These are phyloP conservation scores for Eospalax fontanierii DNA, from an alignment of 2,797 vertebrate species.

Conservation along the genomic window DNA sequence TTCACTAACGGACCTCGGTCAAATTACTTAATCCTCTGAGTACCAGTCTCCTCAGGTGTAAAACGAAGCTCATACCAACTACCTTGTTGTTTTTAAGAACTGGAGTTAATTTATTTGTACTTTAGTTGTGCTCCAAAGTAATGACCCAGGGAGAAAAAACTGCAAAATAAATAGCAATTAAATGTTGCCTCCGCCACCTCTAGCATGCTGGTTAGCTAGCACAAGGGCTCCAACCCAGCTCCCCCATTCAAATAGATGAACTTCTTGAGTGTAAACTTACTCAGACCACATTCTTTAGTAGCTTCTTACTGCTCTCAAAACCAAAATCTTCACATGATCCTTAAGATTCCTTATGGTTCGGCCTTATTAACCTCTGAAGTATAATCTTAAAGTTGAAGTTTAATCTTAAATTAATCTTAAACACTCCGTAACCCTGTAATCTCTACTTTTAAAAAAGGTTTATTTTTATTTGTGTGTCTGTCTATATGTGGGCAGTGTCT, in stretches of 20 bases:
- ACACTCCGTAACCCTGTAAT: background rate
- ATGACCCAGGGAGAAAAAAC: background rate
- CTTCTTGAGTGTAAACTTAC: background rate
- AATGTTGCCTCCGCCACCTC: background rate
- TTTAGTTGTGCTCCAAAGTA: background rate
- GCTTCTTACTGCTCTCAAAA: conserved; percentile 11
- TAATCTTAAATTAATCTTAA: background rate
- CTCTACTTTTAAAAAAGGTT: too few species aligned
- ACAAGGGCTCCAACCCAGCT: background rate
- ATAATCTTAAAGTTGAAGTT: background rate
- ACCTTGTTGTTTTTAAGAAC: background rate
- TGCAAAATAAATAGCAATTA: background rate
- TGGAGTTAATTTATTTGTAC: background rate
- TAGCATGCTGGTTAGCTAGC: background rate
- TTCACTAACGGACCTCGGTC: background rate
- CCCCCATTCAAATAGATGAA: background rate
- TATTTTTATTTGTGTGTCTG: background rate
- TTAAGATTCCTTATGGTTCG: background rate
- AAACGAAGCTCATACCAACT: conserved; percentile 43
- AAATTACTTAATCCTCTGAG: conserved; percentile 5
- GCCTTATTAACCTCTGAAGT: background rate
- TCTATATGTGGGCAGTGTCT: background rate
- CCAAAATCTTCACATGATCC: conserved; percentile 31
- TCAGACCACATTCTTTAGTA: background rate
- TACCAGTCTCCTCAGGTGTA: background rate